Base-by-base conservation (phyloP, 1,140 invertebrate genomes). In the Agrypnia vestita region DNA sequence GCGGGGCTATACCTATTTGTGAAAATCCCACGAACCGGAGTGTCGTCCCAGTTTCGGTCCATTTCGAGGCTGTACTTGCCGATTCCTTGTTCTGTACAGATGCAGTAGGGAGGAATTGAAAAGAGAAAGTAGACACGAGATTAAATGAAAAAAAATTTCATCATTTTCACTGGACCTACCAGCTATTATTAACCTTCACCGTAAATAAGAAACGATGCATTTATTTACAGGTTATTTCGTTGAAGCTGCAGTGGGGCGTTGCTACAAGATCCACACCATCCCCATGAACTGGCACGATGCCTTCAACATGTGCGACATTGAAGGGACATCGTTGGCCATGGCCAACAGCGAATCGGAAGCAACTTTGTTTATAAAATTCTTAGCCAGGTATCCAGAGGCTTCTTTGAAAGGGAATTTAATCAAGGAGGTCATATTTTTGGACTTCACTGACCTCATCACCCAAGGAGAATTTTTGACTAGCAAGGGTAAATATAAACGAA, bases 191-290 rank as follows among this genome's bases (percentile, higher is more conserved):
- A 35, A 6, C 6, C 25, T 35, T 35, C 25, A 35, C 25, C 25
- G 1, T 35, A 35, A 6, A 35, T 35, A 35, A 35, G 1, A 35
- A 35, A 35, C 25, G 1, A 35, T 35, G 25, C 0, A 56, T 21
- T 67, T 67, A 3, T 59, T 67, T 67, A 0, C n/a, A 67, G 62
- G 17, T 17, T 67, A 67, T 43, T 13, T 10, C 13, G 15, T 15
- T 15, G 13, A 1, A 0, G 13, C 13, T 0, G 17, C 0, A 9
- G 62, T 12, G 4, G 8, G 44, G 0, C 43, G n/a, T n/a, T 67
- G 62, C n/a, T 67, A 67, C 6, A 67, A 67, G 44, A 3, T 67
- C 3, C 62, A 67, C 43, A 44, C 62, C n/a, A 67, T 13, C 1
- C 43, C 62, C 1, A 67, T 13, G n/a, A 17, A 12, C 13, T 67